phyloP scores from a whole-genome alignment of 1,140 invertebrate species.

The Chrysopa pallens region DNA sequence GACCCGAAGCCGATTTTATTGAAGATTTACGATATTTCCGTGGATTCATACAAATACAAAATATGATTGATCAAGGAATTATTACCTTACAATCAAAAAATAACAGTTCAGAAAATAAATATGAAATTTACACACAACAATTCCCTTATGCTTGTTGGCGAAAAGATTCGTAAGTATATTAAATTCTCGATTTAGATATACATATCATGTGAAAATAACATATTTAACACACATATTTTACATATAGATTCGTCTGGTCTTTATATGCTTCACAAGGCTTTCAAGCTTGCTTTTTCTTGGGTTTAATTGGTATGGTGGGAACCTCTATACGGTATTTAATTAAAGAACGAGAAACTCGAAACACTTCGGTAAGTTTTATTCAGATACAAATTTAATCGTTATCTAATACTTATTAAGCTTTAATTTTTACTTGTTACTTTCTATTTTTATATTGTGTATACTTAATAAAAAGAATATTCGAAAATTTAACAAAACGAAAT shows the following conservation, averaged over 20 bases:
- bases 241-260: conserved; percentile 37
- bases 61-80: conserved; percentile 40
- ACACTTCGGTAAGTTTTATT: conserved; percentile 32
- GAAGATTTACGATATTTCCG: conserved; percentile 44
- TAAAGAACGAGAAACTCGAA: conserved; percentile 43
- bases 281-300: conserved; percentile 40
- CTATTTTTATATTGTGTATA: no score
- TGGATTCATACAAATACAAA: conserved; percentile 46
- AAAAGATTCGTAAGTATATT: conserved; percentile 32
- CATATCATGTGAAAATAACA: background rate
- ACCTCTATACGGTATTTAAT: conserved; percentile 39
- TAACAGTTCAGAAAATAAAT: conserved; percentile 9
- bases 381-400: no score
- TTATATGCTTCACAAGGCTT: conserved; percentile 42
- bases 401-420: no score
- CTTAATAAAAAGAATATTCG: no score
- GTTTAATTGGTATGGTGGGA: conserved; percentile 38
- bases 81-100: conserved; percentile 24
- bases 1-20: conserved; percentile 38
- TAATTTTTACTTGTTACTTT: no score
- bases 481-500: no score
- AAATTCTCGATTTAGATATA: background rate
- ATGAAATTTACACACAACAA: conserved; percentile 40
- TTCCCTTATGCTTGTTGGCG: conserved; percentile 46
- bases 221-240: background rate